These are phyloP conservation scores for Habrosyne pyritoides DNA, from an alignment of 2,888 invertebrate species.

Conservation along the genomic window DNA sequence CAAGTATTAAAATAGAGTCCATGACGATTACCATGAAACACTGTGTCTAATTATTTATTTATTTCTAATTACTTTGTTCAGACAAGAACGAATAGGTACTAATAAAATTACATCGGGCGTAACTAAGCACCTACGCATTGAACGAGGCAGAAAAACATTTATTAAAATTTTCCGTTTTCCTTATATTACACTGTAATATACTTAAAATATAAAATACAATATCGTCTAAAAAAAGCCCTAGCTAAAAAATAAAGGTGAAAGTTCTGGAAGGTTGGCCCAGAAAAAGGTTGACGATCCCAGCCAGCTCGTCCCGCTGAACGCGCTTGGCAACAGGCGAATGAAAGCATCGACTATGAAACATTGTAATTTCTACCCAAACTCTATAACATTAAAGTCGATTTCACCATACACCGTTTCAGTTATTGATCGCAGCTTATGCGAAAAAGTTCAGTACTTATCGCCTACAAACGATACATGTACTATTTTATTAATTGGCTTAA, in stretches of 20 bases:
- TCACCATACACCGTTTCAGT: slow-evolving; percentile 32
- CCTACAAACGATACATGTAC: slow-evolving; percentile 65
- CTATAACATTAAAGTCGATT: neutral
- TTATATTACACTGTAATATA: neutral
- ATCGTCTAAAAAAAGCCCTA: neutral
- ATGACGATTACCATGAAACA: no score
- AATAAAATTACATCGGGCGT: neutral
- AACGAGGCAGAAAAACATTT: no score
- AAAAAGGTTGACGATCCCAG: slow-evolving; percentile 75
- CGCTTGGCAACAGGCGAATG: slow-evolving; percentile 78
- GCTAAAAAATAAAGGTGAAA: slow-evolving; percentile 60
- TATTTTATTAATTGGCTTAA: slow-evolving; percentile 69
- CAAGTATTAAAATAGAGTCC: no score
- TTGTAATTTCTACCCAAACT: slow-evolving; percentile 32
- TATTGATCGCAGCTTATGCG: slow-evolving; percentile 79
- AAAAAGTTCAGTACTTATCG: slow-evolving; percentile 78
- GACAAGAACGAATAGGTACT: neutral
- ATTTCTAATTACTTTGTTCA: neutral
- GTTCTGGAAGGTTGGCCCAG: slow-evolving; percentile 64
- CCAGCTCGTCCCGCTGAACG: slow-evolving; percentile 41
- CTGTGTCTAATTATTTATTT: no score
- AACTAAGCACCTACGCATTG: neutral
- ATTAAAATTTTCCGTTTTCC: no score
- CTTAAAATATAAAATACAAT: neutral
- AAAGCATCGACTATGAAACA: slow-evolving; percentile 47